Evolutionary conservation across 2,797 vertebrate species (phyloP), one percentile per base, ranked within the genome.

Genomic region (Euthynnus affinis): DNA sequence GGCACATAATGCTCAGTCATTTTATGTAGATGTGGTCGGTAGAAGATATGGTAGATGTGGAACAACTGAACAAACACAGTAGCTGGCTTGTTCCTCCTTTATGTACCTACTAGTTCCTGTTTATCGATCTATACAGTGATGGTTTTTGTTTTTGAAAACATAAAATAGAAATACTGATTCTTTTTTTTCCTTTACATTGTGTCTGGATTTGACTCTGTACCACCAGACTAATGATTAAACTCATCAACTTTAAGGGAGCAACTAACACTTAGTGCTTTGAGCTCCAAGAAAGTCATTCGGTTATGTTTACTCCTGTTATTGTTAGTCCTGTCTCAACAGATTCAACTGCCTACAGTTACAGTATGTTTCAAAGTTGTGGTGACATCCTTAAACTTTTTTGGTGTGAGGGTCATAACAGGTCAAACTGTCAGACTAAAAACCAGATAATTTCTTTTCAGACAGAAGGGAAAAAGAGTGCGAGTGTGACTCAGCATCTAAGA

Each of bases 1-100:
- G 20, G 71, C 34, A 70, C 37, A 58, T 22, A 57, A 2, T 22
- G 14, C 46, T 81, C 5, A 57, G 22, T 67, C 22, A 67, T 46
- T 55, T 3, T 59, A 17, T 2, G n/a, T n/a, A 7, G 4, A 77
- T 20, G 14, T 65, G n/a, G 9, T 17, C 25, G 55, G 40, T 2
- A 10, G 1, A 62, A 56, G 25, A 56, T 13, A 25, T 14, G 34
- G 22, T 0, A 64, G 37, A 72, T 8, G 42, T 46, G 34, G 18
- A 62, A 17, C 17, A n/a, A 55, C 13, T 44, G 6, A 52, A 17
- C 5, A 49, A 65, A 71, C 20, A 68, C 20, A 20, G 9, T 14
- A 22, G 3, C 37, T 61, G 25, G 14, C 27, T 29, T 56, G 6
- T 48, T 81, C 56, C n/a, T 40, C 52, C 32, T 71, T 71, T 51